A percentile compares a stretch with the other conserved stretches of the same genome.
These are phyloP conservation scores for Drosophila ercepeae DNA, from an alignment of 1,140 invertebrate genomes.

Conservation along the genomic window DNA sequence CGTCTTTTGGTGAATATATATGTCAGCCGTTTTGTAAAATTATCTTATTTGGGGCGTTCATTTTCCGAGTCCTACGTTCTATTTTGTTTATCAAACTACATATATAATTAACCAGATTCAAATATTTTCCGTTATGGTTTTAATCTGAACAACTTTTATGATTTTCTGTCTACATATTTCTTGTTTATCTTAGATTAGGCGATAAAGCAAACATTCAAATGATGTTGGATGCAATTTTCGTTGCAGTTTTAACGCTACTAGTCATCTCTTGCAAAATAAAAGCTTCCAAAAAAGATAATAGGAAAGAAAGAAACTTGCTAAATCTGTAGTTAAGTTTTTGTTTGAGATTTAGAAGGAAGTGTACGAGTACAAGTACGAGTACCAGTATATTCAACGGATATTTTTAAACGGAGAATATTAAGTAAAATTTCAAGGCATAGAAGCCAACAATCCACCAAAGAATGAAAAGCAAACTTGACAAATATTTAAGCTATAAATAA, in stretches of 20 bases:
- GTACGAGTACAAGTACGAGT: too few species aligned
- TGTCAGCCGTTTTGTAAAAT: not conserved
- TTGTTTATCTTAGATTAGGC: slow-evolving; percentile 16
- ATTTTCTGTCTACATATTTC: slow-evolving; percentile 7
- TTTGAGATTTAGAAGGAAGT: slow-evolving; percentile 42
- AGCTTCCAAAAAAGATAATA: slow-evolving; percentile 37
- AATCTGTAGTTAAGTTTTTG: slow-evolving; percentile 65
- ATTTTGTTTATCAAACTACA: slow-evolving; percentile 12
- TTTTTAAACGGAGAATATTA: slow-evolving; percentile 48
- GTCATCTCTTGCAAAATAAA: slow-evolving; percentile 41
- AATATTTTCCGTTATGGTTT: not conserved
- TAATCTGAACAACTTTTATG: not conserved
- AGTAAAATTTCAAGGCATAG: slow-evolving; percentile 32
- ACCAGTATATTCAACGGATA: slow-evolving; percentile 46
- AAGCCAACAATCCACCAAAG: slow-evolving; percentile 57
- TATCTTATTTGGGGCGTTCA: not conserved
- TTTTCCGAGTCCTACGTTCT: not conserved
- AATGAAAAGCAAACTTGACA: slow-evolving; percentile 49
- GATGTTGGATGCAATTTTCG: slow-evolving; percentile 7
- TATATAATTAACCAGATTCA: not conserved
- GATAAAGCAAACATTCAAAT: not conserved
- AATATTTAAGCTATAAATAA: slow-evolving; percentile 68
- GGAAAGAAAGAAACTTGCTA: slow-evolving; percentile 31
- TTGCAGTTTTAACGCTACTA: slow-evolving; percentile 49
- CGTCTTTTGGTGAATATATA: not conserved